These are phyloP conservation scores for Drosophila tsacasi DNA, from an alignment of 1,140 invertebrate species.

Conservation along the genomic window DNA sequence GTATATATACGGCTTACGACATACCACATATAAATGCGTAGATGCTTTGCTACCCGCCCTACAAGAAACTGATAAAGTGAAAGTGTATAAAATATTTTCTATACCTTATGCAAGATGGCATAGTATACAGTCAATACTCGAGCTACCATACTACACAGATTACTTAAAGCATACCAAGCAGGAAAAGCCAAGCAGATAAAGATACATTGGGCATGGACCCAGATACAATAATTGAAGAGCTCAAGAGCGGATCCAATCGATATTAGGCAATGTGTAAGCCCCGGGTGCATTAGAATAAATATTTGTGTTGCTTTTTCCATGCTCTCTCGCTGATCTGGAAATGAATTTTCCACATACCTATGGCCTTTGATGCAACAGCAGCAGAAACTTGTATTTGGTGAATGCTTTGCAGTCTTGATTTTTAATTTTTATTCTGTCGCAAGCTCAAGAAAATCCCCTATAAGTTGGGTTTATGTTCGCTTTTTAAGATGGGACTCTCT, in stretches of 20 bases:
- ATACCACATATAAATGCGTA: conserved; percentile 35
- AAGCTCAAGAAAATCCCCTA: conserved; percentile 10
- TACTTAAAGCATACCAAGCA: conserved; percentile 33
- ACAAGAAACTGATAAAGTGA: conserved; percentile 21
- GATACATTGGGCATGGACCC: neutral
- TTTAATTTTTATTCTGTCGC: conserved; percentile 17
- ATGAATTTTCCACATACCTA: conserved; percentile 29
- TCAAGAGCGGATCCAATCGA: conserved; percentile 49
- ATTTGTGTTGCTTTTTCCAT: conserved; percentile 25
- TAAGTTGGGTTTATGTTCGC: conserved; percentile 24
- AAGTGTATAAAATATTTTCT: conserved; percentile 68
- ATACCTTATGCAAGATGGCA: conserved; percentile 38
- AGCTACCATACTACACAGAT: conserved; percentile 32
- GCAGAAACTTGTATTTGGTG: conserved; percentile 1
- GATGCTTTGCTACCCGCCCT: conserved; percentile 26
- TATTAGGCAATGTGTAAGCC: conserved; percentile 23
- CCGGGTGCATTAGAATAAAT: conserved; percentile 40
- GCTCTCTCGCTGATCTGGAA: conserved; percentile 36
- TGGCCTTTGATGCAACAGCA: conserved; percentile 55
- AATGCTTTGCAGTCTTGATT: conserved; percentile 34
- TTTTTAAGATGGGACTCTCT: conserved; percentile 42
- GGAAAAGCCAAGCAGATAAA: conserved; percentile 9
- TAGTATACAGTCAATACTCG: conserved; percentile 45
- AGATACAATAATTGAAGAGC: conserved; percentile 35
- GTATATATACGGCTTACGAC: conserved; percentile 61